These are phyloP conservation scores for Dendroctonus valens DNA, from an alignment of 1,140 invertebrate species.

Conservation along the genomic window DNA sequence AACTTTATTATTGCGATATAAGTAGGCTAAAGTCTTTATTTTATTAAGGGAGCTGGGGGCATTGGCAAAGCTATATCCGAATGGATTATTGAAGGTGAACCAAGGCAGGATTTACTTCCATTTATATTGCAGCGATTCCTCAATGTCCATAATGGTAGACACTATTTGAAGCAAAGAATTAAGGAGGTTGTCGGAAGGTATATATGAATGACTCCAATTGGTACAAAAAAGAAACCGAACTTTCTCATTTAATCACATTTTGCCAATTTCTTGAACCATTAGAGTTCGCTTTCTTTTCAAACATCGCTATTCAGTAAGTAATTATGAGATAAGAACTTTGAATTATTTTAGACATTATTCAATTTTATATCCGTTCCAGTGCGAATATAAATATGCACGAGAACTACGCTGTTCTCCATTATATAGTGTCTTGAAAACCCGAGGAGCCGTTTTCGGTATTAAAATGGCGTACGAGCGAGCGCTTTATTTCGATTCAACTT, in stretches of 20 bases:
- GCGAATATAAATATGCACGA: conserved; percentile 66
- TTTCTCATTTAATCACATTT: not conserved
- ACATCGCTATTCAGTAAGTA: not conserved
- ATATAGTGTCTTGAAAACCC: conserved; percentile 71
- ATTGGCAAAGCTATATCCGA: conserved; percentile 74
- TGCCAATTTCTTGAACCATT: not conserved
- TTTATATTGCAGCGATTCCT: conserved; percentile 74
- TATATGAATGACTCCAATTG: not conserved
- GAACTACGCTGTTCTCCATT: conserved; percentile 76
- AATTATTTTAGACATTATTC: conserved; percentile 54
- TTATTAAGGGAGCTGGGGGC: conserved; percentile 61
- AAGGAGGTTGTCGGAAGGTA: conserved; percentile 71
- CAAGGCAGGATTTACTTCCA: conserved; percentile 63
- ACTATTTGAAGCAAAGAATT: conserved; percentile 71
- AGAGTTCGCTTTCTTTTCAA: not conserved
- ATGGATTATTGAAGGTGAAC: conserved; percentile 70
- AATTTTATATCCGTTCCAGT: conserved; percentile 65
- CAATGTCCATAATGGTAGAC: conserved; percentile 77
- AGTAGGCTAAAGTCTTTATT: not conserved
- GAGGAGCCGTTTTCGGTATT: conserved; percentile 77
- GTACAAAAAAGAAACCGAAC: not conserved
- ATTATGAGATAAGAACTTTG: not conserved
- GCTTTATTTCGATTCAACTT: conserved; percentile 60
- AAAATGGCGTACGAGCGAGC: conserved; percentile 86
- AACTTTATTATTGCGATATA: conserved; percentile 25